Evolutionary conservation across 2,113 vertebrate species (phyloP).

Genomic region (Porphyrio hochstetteri): DNA sequence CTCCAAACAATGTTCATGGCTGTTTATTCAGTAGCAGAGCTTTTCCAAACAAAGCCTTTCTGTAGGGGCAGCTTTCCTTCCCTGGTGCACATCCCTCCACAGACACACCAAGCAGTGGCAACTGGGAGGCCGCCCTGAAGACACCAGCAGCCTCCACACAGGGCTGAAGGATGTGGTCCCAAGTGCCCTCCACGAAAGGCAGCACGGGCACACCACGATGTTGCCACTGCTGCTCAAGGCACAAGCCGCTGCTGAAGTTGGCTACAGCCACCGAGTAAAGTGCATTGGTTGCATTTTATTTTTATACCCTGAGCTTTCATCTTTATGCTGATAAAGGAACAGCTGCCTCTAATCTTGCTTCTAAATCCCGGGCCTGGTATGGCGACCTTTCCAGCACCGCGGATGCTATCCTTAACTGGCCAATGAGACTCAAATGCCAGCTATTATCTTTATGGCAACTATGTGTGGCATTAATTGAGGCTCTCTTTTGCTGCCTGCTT

Average conservation of each 20-base stretch:
- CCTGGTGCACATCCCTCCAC: neutral
- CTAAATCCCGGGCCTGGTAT: neutral
- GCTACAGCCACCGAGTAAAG: neutral
- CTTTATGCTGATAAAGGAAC: neutral
- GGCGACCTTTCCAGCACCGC: neutral
- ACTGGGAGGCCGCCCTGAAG: neutral
- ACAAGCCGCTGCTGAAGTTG: neutral
- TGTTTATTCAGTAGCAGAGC: neutral
- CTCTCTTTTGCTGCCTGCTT: neutral
- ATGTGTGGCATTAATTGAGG: neutral
- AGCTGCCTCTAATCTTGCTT: constrained; percentile 36
- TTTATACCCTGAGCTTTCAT: constrained; percentile 24
- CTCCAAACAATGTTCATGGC: neutral
- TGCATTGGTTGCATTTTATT: constrained; percentile 18
- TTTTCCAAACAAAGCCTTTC: neutral
- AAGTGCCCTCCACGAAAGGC: neutral
- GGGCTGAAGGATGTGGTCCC: neutral
- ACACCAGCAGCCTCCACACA: neutral
- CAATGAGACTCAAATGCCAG: constrained; percentile 23
- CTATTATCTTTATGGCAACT: neutral
- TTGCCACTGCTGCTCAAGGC: neutral
- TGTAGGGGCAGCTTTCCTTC: neutral
- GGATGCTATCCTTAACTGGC: neutral
- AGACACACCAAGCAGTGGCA: neutral
- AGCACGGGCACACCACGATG: rapidly evolving